Conservation (phyloP, 2,888 invertebrate species). For the Alloscopus bannaensis region DNA sequence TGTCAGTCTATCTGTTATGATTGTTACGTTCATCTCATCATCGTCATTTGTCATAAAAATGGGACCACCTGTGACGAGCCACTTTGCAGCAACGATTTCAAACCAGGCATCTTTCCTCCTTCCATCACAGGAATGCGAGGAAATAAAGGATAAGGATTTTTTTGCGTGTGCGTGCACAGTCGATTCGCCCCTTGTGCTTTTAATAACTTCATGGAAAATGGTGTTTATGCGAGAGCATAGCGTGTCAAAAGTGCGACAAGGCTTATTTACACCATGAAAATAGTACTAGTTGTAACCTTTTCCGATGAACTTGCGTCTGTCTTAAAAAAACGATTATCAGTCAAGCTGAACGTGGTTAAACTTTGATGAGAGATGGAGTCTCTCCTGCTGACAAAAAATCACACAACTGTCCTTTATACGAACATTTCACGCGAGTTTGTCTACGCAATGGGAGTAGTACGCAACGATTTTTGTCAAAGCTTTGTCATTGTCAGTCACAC, state of each 20-base stretch:
- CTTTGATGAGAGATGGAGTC: no score
- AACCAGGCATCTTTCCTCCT: background rate
- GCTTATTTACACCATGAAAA: background rate
- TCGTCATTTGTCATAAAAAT: background rate
- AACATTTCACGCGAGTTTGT: no score
- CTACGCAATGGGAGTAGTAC: no score
- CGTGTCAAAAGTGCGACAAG: background rate
- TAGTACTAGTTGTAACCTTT: background rate
- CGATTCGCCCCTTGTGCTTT: background rate
- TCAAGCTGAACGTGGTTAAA: no score
- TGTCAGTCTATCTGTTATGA: background rate
- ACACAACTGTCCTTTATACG: no score
- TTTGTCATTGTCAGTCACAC: no score
- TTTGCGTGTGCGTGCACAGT: background rate
- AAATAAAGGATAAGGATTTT: background rate
- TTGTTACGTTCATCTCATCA: background rate
- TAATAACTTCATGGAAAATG: background rate
- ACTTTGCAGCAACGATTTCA: background rate
- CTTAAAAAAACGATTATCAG: no score
- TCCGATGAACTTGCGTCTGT: no score
- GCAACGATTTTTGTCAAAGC: no score
- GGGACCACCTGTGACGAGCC: slow-evolving; percentile 6
- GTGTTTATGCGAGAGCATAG: background rate
- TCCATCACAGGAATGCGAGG: background rate
- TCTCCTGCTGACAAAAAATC: no score